These are phyloP conservation scores for Meriones psammophilus DNA, from an alignment of 2,797 vertebrate species.

Conservation along the genomic window DNA sequence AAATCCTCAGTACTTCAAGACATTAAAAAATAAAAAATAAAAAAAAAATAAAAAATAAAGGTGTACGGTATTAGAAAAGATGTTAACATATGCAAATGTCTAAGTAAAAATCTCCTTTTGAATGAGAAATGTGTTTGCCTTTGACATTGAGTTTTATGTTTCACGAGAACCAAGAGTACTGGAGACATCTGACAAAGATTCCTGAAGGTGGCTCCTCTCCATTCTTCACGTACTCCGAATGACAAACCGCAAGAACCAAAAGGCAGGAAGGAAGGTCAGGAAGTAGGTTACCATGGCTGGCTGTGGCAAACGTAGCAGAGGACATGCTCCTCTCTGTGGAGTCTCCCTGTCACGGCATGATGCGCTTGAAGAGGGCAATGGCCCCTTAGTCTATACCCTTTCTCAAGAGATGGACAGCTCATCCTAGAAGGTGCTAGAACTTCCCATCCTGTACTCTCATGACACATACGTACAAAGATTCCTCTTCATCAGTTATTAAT, in stretches of 20 bases:
- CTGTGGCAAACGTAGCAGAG: background rate
- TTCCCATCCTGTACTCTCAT: background rate
- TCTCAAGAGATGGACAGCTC: background rate
- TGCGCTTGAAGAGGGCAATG: background rate
- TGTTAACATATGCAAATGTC: background rate
- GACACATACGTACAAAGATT: background rate
- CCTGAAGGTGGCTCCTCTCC: background rate
- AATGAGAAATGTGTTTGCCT: background rate
- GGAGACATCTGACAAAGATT: background rate
- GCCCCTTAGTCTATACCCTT: fast-evolving
- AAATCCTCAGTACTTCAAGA: background rate
- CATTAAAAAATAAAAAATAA: too few species aligned
- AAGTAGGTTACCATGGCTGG: background rate
- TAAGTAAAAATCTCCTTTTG: conserved; percentile 17
- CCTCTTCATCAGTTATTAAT: background rate
- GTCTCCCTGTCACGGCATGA: background rate
- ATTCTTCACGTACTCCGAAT: background rate
- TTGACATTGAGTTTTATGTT: background rate
- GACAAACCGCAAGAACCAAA: background rate
- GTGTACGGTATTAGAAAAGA: background rate
- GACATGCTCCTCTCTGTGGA: background rate
- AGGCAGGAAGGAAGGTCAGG: background rate
- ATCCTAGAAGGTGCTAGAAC: background rate
- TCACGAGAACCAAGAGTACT: background rate
- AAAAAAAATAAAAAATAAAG: too few species aligned